These are phyloP conservation scores for Palloptera scutellata DNA, from an alignment of 2,888 invertebrate species.

Conservation along the genomic window DNA sequence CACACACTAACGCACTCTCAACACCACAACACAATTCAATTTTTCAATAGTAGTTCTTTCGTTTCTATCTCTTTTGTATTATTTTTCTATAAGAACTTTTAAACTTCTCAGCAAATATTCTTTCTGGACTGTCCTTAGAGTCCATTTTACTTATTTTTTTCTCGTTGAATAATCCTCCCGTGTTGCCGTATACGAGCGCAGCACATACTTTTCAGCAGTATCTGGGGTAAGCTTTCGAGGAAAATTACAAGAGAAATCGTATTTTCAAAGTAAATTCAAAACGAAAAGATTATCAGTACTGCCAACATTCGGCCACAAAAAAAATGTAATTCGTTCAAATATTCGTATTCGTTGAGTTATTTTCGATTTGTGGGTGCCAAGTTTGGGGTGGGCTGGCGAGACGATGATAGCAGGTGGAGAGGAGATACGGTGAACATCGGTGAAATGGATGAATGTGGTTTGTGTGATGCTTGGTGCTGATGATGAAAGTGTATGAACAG, in stretches of 20 bases:
- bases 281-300: conserved; percentile 20
- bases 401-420: not conserved
- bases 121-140: conserved; percentile 26
- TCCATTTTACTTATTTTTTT: conserved; percentile 33
- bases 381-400: conserved; percentile 17
- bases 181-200: conserved; percentile 38
- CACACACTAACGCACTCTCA: not conserved
- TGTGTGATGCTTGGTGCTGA: too few relatives aligned
- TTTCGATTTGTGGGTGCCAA: conserved; percentile 18
- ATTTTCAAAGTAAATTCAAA: conserved; percentile 24
- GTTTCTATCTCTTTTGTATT: not conserved
- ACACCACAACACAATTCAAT: not conserved
- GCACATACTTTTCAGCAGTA: conserved; percentile 39
- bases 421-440: not conserved
- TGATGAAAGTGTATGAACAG: not conserved
- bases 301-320: conserved; percentile 14
- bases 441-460: too few relatives aligned
- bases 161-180: conserved; percentile 60
- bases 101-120: conserved; percentile 15
- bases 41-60: not conserved
- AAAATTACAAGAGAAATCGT: conserved; percentile 29
- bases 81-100: conserved; percentile 4
- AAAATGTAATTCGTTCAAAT: conserved; percentile 19
- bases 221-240: conserved; percentile 31
- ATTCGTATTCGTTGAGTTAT: conserved; percentile 15